Evolutionary conservation across 2,888 invertebrate species (phyloP).

Genomic region (Alloplasta piceator): DNA sequence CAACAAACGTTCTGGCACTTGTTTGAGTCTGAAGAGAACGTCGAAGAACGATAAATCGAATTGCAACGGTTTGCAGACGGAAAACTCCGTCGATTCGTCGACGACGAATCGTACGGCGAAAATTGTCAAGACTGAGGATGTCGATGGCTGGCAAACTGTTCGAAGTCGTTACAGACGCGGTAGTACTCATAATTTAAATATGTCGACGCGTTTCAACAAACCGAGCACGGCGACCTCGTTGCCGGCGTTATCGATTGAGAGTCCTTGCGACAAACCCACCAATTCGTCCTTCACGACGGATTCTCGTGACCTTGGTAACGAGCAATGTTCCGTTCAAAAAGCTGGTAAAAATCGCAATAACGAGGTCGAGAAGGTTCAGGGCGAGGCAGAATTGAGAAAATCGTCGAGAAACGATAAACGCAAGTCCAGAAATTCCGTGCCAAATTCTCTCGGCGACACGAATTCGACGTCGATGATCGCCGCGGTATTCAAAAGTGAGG

Average conservation of each 20-base stretch:
- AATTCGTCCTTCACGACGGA: constrained; percentile 76
- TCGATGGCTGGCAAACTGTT: constrained; percentile 95
- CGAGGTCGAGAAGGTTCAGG: constrained; percentile 74
- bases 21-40: constrained; percentile 73
- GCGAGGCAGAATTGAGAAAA: constrained; percentile 68
- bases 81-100: constrained; percentile 76
- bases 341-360: constrained; percentile 72
- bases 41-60: constrained; percentile 20
- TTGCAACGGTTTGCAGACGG: constrained; percentile 75
- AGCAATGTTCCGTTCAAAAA: constrained; percentile 72
- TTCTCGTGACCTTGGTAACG: constrained; percentile 68
- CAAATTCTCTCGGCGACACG: constrained; percentile 70
- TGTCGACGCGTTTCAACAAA: constrained; percentile 90
- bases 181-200: constrained; percentile 86
- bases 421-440: constrained; percentile 56
- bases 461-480: constrained; percentile 82
- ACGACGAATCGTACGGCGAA: constrained; percentile 73
- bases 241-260: constrained; percentile 87
- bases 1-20: constrained; percentile 76
- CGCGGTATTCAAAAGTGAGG: constrained; percentile 81
- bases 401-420: constrained; percentile 62
- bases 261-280: constrained; percentile 75
- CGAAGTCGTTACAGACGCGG: constrained; percentile 89
- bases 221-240: constrained; percentile 93
- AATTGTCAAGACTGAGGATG: constrained; percentile 79